phyloP scores from a whole-genome alignment of 2,113 vertebrate genomes.

The Aegotheles bennettii region DNA sequence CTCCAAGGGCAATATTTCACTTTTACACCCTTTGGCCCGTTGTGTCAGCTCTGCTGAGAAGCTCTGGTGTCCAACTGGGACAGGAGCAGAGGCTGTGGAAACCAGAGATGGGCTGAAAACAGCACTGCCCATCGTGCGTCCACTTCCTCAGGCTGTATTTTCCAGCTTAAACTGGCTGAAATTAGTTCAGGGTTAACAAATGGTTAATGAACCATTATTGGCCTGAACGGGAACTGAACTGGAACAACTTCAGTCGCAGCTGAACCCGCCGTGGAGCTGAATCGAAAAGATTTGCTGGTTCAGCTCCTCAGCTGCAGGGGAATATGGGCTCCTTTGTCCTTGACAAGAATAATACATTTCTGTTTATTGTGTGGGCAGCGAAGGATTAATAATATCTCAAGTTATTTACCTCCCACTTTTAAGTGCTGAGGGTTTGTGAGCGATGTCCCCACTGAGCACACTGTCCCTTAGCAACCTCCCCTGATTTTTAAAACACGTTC shows the following conservation, averaged over 20 bases:
- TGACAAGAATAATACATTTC: slow-evolving; percentile 14
- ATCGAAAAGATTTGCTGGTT: slow-evolving; percentile 36
- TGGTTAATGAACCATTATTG: slow-evolving; percentile 21
- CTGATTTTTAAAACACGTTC: not conserved
- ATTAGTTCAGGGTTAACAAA: not conserved
- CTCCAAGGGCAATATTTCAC: not conserved
- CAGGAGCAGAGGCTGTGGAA: not conserved
- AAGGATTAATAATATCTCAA: slow-evolving; percentile 27
- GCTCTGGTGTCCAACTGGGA: not conserved
- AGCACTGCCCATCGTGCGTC: accelerated
- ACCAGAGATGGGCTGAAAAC: not conserved
- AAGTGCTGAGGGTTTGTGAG: not conserved
- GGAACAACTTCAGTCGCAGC: slow-evolving; percentile 5
- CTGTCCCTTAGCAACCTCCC: slow-evolving; percentile 29
- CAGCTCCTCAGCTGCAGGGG: not conserved
- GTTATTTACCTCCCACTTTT: slow-evolving; percentile 22
- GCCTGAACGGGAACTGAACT: slow-evolving; percentile 15
- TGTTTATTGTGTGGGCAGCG: slow-evolving; percentile 8
- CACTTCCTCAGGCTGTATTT: not conserved
- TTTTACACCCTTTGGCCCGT: not conserved
- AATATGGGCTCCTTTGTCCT: slow-evolving; percentile 21
- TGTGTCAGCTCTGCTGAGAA: not conserved
- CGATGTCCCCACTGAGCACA: not conserved
- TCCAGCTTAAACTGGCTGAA: not conserved
- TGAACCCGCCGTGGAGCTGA: not conserved